phyloP scores from a whole-genome alignment of 1,140 invertebrate genomes.

The Macrotrachela quadricornifera region DNA sequence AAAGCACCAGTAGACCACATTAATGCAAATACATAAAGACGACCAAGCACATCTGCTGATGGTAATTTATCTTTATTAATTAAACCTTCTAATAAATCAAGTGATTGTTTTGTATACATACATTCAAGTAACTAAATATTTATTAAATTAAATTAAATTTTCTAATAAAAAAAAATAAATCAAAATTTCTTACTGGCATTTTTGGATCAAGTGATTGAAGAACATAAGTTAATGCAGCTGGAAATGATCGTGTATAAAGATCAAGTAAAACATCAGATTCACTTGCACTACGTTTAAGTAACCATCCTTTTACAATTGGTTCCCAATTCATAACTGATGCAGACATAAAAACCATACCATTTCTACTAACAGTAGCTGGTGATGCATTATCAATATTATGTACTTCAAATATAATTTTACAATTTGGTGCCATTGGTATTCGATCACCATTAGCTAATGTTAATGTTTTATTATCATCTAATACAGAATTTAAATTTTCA shows the following conservation, averaged over 20 bases:
- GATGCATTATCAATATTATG: conserved; percentile 91
- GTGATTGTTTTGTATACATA: conserved; percentile 28
- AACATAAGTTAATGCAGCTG: conserved; percentile 54
- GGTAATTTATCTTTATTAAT: conserved; percentile 38
- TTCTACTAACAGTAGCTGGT: conserved; percentile 76
- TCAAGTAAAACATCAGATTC: conserved; percentile 50
- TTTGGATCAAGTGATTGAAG: conserved; percentile 56
- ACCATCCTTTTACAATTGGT: conserved; percentile 56
- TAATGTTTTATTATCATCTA: conserved; percentile 41
- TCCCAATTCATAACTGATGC: conserved; percentile 74
- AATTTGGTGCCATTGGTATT: conserved; percentile 69
- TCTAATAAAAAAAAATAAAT: not conserved
- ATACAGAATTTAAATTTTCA: conserved; percentile 32
- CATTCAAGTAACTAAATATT: conserved; percentile 24
- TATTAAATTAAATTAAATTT: not conserved
- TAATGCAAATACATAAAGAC: conserved; percentile 43
- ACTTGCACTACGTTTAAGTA: conserved; percentile 46
- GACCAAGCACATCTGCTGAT: conserved; percentile 16
- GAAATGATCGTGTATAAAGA: conserved; percentile 56
- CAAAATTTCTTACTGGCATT: conserved; percentile 43
- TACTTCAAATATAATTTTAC: conserved; percentile 79
- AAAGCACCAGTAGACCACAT: conserved; percentile 75
- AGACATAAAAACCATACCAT: conserved; percentile 92
- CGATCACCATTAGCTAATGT: conserved; percentile 84
- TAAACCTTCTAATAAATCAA: conserved; percentile 55